Evolutionary conservation across 2,113 vertebrate genomes (phyloP).

Genomic region (Pandion haliaetus): DNA sequence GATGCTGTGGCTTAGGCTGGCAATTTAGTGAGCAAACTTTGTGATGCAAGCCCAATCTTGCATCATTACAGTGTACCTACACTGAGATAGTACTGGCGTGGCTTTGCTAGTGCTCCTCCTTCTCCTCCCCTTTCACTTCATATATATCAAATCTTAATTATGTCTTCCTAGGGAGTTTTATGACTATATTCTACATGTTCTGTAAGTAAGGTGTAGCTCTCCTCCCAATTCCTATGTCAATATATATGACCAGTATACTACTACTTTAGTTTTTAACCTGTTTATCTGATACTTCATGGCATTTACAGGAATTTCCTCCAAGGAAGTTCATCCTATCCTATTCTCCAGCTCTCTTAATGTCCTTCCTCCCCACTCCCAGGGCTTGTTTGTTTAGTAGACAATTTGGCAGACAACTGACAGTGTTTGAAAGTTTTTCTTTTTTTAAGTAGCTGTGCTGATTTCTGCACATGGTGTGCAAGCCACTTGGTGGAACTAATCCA

Average conservation of each 20-base stretch:
- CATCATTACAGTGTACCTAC: not conserved
- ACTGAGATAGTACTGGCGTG: not conserved
- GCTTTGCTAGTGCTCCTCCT: not conserved
- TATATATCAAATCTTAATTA: not conserved
- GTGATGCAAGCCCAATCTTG: not conserved
- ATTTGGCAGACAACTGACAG: not conserved
- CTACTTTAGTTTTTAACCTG: not conserved
- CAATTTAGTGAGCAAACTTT: not conserved
- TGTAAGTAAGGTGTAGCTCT: not conserved
- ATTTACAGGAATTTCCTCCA: slow-evolving; percentile 6
- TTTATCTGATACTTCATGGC: not conserved
- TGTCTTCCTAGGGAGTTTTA: not conserved
- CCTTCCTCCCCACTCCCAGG: not conserved
- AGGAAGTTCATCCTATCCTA: not conserved
- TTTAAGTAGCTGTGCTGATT: not conserved
- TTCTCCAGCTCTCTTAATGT: not conserved
- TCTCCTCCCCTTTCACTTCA: not conserved
- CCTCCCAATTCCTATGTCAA: not conserved
- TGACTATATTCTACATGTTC: not conserved
- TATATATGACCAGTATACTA: not conserved
- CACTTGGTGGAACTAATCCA: not conserved
- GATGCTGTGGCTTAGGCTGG: slow-evolving; percentile 3
- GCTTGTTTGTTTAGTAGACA: not conserved
- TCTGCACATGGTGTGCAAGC: not conserved
- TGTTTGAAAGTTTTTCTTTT: not conserved